Evolutionary conservation across 2,797 vertebrate species (phyloP), one percentile per base, ranked within the genome.

Genomic region (Myioborus melanocephalus): DNA sequence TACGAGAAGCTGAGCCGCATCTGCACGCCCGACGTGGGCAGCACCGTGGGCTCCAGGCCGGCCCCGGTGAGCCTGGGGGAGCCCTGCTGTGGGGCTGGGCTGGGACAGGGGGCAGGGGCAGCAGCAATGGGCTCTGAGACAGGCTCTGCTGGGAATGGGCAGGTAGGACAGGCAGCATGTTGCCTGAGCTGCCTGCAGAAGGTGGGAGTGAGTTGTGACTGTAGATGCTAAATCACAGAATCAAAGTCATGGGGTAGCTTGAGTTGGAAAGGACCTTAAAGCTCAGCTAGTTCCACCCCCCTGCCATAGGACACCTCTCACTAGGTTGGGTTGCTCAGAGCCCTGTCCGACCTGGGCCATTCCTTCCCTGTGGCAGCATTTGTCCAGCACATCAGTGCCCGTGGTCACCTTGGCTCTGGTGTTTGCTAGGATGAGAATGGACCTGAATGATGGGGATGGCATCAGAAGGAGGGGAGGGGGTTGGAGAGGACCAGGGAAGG

Each of bases 1-100:
- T 99, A 99, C 2, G 99, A 99, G 97, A 99, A 99, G 98, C 98
- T 99, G 97, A 98, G 98, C 91, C 96, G 96, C 81, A 97, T 97
- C 95, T 90, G 73, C 91, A 93, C 96, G 1, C 96, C 97, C 0
- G 97, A 97, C 1, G 66, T n/a, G 32, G 53, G 90, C 83, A 93
- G 73, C 91, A 11, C 96, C 30, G 79, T 95, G 92, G 94, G 94
- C 71, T 83, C 90, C 84, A 73, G 91, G 86, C 84, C 83, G 0
- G 79, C 90, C n/a, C 71, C 73, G 52, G 90, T 94, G 56, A 95
- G 96, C 78, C 50, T 2, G 55, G 63, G 55, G 61, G 60, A 86
- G 50, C 41, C 30, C 66, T 23, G 20, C 3, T 1, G 2, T 2
- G 10, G 55, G 79, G 39, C 22, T 47, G 43, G 89, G 18, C 12